Conservation (phyloP, 2,888 invertebrate species). For the Saturnia pavonia region DNA sequence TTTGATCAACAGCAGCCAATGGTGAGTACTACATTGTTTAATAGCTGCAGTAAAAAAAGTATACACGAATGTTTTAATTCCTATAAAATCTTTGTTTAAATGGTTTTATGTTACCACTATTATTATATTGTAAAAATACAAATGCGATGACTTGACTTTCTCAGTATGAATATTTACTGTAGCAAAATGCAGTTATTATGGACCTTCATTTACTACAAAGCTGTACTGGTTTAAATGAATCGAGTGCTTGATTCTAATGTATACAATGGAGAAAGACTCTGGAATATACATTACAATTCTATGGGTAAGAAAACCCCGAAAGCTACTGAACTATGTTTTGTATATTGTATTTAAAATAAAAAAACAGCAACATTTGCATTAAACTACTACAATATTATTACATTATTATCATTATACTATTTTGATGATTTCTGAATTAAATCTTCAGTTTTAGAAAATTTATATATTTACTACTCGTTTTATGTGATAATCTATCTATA, state of each 20-base stretch:
- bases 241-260: background rate
- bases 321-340: background rate
- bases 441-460: background rate
- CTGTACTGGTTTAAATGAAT: background rate
- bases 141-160: background rate
- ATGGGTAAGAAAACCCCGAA: background rate
- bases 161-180: background rate
- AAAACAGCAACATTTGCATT: background rate
- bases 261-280: background rate
- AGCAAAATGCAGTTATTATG: background rate
- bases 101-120: background rate
- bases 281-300: background rate
- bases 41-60: background rate
- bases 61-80: conserved; percentile 16
- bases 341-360: background rate
- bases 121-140: background rate
- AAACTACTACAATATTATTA: background rate
- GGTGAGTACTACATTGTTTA: conserved; percentile 57
- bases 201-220: background rate
- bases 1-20: conserved; percentile 75
- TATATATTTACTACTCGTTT: background rate
- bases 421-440: background rate
- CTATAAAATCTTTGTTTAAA: background rate
- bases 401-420: background rate
- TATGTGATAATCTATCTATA: background rate